Conservation (phyloP, 2,797 vertebrate species). For the Gadopsis marmoratus region DNA sequence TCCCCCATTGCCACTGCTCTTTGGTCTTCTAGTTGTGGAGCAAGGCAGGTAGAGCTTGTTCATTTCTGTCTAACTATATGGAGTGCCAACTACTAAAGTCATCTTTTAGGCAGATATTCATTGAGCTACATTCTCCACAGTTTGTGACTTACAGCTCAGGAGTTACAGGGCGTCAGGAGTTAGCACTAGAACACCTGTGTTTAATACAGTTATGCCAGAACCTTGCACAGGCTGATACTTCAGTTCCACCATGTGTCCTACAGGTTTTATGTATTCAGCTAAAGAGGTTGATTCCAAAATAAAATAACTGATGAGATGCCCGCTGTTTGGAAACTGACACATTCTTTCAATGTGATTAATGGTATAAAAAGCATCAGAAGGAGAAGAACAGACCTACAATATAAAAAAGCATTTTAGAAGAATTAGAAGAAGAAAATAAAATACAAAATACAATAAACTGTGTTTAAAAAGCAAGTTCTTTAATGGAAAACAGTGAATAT, state of each 20-base stretch:
- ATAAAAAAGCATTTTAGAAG: background rate
- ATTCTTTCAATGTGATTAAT: conserved; percentile 49
- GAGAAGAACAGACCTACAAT: conserved; percentile 4
- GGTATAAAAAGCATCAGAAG: conserved; percentile 44
- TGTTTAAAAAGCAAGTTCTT: conserved; percentile 38
- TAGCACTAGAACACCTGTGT: conserved; percentile 46
- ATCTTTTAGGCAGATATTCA: conserved; percentile 49
- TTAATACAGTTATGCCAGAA: conserved; percentile 39
- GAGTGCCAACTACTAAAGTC: conserved; percentile 47
- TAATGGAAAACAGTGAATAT: conserved; percentile 45
- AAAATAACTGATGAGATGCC: conserved; percentile 38
- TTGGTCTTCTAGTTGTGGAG: conserved; percentile 27
- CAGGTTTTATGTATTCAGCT: conserved; percentile 39
- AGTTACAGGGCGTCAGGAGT: conserved; percentile 17
- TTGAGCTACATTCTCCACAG: conserved; percentile 7
- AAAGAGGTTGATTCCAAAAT: conserved; percentile 30
- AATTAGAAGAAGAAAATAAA: conserved; percentile 21
- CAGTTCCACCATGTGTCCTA: conserved; percentile 35
- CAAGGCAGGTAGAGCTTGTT: conserved; percentile 40
- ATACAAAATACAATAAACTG: conserved; percentile 30
- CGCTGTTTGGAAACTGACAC: conserved; percentile 4
- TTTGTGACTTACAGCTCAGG: conserved; percentile 40
- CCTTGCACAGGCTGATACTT: conserved; percentile 31
- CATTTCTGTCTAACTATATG: conserved; percentile 48
- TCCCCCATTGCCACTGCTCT: conserved; percentile 16